Evolutionary conservation across 2,888 invertebrate genomes (phyloP).

Genomic region (Rosalia funebris): DNA sequence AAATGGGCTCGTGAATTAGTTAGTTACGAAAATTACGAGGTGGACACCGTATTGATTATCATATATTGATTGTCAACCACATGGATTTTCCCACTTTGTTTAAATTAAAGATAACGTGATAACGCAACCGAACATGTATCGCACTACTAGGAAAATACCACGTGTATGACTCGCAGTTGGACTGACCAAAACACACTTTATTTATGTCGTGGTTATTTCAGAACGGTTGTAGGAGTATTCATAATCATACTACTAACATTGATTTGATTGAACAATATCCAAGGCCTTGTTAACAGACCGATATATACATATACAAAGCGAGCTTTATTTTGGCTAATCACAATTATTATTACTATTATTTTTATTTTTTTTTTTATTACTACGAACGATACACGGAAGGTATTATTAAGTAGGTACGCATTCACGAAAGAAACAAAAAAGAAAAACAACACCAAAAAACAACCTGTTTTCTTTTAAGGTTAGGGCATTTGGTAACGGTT

Average conservation of each 20-base stretch:
- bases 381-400: not conserved
- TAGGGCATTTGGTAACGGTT: constrained; percentile 29
- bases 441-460: constrained; percentile 35
- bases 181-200: constrained; percentile 35
- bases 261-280: constrained; percentile 48
- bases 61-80: constrained; percentile 54
- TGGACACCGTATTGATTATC: constrained; percentile 47
- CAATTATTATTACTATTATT: constrained; percentile 4
- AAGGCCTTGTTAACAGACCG: constrained; percentile 47
- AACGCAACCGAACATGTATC: constrained; percentile 34
- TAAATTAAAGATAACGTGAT: constrained; percentile 26
- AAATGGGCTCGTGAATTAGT: constrained; percentile 10
- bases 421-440: constrained; percentile 27
- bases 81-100: constrained; percentile 46
- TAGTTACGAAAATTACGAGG: constrained; percentile 20
- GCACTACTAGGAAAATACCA: constrained; percentile 33
- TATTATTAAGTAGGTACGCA: not conserved
- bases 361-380: too few species aligned
- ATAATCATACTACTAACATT: constrained; percentile 39
- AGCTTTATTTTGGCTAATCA: constrained; percentile 13
- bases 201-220: constrained; percentile 42
- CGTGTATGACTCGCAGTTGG: constrained; percentile 28
- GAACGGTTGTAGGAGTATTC: constrained; percentile 42
- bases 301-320: not conserved
- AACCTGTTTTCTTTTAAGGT: constrained; percentile 37